These are phyloP conservation scores for Mesoclemmys tuberculata DNA, from an alignment of 2,113 vertebrate genomes.

Conservation along the genomic window DNA sequence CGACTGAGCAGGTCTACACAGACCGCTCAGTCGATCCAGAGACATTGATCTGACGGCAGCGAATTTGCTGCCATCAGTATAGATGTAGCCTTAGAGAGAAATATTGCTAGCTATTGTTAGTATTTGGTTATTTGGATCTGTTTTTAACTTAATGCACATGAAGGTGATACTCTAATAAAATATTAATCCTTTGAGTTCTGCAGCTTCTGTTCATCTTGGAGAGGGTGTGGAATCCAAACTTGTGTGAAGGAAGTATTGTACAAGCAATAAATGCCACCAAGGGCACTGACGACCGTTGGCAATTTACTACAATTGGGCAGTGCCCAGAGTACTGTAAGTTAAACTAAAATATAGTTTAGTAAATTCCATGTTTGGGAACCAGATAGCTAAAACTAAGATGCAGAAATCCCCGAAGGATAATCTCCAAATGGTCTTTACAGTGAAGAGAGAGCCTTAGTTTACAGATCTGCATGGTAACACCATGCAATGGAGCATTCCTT, in stretches of 20 bases:
- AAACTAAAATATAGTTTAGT: neutral
- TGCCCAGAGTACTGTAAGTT: neutral
- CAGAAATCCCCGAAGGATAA: neutral
- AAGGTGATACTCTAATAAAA: neutral
- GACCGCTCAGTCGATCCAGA: too few species aligned
- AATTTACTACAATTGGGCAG: neutral
- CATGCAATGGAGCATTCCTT: neutral
- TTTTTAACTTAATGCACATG: neutral
- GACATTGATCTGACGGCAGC: too few species aligned
- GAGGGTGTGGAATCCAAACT: too few species aligned
- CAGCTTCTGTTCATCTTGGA: neutral
- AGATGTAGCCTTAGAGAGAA: too few species aligned
- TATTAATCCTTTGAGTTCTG: neutral
- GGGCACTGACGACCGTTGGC: neutral
- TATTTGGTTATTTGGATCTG: neutral
- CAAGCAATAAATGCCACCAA: neutral
- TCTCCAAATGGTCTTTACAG: neutral
- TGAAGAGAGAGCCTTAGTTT: neutral
- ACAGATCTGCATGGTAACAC: neutral
- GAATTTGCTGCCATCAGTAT: too few species aligned
- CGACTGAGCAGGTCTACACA: too few species aligned
- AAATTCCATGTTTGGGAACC: neutral
- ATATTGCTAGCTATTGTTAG: too few species aligned
- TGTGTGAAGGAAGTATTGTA: neutral
- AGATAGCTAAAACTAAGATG: neutral